Base-by-base conservation (phyloP, 2,113 vertebrate species). In the Kryptolebias marmoratus region DNA sequence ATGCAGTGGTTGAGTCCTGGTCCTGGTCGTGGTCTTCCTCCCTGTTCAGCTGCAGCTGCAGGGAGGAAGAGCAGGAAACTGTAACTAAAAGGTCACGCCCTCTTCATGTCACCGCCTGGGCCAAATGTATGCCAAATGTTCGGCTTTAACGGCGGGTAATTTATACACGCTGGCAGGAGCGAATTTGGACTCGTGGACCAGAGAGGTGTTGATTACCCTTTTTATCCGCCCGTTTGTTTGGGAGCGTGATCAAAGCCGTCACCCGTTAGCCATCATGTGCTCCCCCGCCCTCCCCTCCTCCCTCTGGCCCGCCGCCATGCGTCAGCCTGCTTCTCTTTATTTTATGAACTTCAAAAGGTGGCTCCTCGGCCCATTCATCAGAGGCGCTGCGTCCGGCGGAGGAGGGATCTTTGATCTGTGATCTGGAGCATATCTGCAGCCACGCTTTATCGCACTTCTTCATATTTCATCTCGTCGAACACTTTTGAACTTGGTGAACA, bases 301-400 rank as follows among this genome's bases (percentile, higher is more conserved):
- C 54, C 62, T 30, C 48, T 86, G 83, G 87, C 85, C 73, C 73
- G 56, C 61, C 0, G 85, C 84, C 85, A 85, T 14, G 60, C 73
- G 71, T 66, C 65, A 45, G 68, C 68, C 85, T 64, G 57, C 77
- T 76, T 83, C 71, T 82, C 77, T 89, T 87, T 88, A 84, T 88
- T 87, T 87, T 86, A 88, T 87, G 30, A 36, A 87, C 83, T 89
- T 89, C 88, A 88, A 86, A 92, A 87, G 87, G 63, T 73, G 75
- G 65, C 5, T 36, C 63, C 82, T 89, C 68, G 71, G 60, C 74
- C 70, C 77, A 85, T 87, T 87, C 83, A 85, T 81, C 84, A 84
- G 80, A 80, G 63, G 67, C 68, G 61, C 57, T 68, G 77, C 82
- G 67, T 63, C 80, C 61, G 52, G 84, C 85, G 64, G 75, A 80